phyloP scores from a whole-genome alignment of 2,113 vertebrate species.

The Haliaeetus leucogaster region DNA sequence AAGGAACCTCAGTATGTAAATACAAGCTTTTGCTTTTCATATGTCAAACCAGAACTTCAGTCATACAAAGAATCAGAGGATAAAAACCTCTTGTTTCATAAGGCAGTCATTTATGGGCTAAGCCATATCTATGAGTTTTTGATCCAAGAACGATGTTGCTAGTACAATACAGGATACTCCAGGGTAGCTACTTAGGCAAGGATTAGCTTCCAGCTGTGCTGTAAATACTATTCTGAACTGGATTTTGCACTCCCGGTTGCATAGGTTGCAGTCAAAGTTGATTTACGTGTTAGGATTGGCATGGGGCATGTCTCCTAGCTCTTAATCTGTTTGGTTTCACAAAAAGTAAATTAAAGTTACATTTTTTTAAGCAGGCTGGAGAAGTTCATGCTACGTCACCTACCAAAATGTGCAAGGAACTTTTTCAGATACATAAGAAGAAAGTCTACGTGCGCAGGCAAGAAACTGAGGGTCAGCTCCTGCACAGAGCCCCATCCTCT shows the following conservation, averaged over 20 bases:
- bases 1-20: background rate
- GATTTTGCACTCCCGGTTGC: background rate
- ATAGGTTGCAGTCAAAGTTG: background rate
- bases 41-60: background rate
- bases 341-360: background rate
- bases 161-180: background rate
- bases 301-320: background rate
- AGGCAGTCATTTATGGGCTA: conserved; percentile 8
- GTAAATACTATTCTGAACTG: background rate
- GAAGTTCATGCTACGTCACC: background rate
- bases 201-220: conserved; percentile 39
- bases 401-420: background rate
- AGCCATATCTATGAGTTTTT: background rate
- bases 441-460: background rate
- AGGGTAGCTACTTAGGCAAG: conserved; percentile 31
- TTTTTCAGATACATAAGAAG: background rate
- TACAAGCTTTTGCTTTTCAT: background rate
- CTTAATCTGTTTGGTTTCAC: conserved; percentile 18
- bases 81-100: background rate
- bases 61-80: background rate
- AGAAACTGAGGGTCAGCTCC: background rate
- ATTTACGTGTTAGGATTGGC: background rate
- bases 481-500: background rate
- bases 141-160: conserved; percentile 12
- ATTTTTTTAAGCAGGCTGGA: background rate